Percentiles rank a stretch among this genome's conserved stretches.
These are phyloP conservation scores for Gambusia holbrooki DNA, from an alignment of 2,113 vertebrate species.

Conservation along the genomic window DNA sequence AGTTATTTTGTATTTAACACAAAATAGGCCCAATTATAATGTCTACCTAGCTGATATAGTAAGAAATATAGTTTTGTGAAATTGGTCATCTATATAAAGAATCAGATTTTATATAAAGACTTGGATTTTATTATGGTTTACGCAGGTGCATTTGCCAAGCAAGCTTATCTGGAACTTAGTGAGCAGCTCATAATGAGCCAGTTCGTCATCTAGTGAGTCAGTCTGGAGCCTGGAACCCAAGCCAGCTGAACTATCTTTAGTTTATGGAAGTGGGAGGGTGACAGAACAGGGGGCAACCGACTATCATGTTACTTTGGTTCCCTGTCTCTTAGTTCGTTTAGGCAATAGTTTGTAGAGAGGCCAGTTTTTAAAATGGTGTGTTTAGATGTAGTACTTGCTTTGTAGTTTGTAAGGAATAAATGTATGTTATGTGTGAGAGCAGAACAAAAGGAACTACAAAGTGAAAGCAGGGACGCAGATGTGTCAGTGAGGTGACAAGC, in stretches of 20 bases:
- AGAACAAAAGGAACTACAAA: conserved; percentile 12
- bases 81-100: neutral
- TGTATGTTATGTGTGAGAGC: conserved; percentile 10
- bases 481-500: conserved; percentile 25
- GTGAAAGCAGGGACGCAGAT: conserved; percentile 39
- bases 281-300: conserved; percentile 23
- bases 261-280: conserved; percentile 70
- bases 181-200: conserved; percentile 30
- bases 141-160: neutral
- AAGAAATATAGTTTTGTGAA: neutral
- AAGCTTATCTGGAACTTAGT: conserved; percentile 8
- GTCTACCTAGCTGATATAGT: neutral
- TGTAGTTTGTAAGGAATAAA: conserved; percentile 2
- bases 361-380: conserved; percentile 38
- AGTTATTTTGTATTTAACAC: neutral
- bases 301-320: conserved; percentile 33
- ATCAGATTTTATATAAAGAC: neutral
- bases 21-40: neutral
- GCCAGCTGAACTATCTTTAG: conserved; percentile 77
- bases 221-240: conserved; percentile 69
- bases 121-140: neutral
- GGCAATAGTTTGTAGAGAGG: conserved; percentile 30
- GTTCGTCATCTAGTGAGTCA: conserved; percentile 43
- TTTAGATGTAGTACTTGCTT: conserved; percentile 12
- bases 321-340: conserved; percentile 33